Evolutionary conservation across 64 coral and sea anemone genomes (phyloP).

Genomic region (Montipora sp.): DNA sequence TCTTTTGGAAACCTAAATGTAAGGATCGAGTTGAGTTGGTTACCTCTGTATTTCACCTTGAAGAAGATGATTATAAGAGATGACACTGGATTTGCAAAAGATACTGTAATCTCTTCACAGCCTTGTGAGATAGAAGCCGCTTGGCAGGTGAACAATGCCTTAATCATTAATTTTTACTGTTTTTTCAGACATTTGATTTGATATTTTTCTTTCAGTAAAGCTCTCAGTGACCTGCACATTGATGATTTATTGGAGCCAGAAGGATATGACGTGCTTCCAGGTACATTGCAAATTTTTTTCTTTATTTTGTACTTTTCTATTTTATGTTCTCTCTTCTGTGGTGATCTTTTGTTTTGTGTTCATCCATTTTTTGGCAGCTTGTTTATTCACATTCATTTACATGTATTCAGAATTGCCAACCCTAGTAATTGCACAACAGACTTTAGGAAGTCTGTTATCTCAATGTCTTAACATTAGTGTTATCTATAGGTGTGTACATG

Average conservation of each 20-base stretch:
- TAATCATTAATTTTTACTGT: not conserved
- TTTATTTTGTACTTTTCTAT: not conserved
- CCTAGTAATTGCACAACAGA: no score
- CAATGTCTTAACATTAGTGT: no score
- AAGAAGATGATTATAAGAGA: no score
- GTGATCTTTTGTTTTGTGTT: not conserved
- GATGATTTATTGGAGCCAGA: constrained; percentile 93
- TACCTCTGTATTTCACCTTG: no score
- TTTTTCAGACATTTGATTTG: not conserved
- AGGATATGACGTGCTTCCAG: constrained; percentile 83
- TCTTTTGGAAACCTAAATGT: no score
- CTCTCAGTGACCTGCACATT: constrained; percentile 85
- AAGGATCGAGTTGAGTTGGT: no score
- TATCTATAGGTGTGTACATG: no score
- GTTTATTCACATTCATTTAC: not conserved
- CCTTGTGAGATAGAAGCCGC: no score
- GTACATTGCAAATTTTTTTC: not conserved
- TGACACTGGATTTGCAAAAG: no score
- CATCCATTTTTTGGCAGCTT: not conserved
- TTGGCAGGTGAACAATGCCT: not conserved
- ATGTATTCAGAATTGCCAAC: no score
- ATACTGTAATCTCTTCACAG: no score
- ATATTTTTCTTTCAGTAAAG: constrained; percentile 56
- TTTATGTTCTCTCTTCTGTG: not conserved
- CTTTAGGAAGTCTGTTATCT: no score